Conservation (phyloP, 2,113 vertebrate genomes). For the Pavo muticus region DNA sequence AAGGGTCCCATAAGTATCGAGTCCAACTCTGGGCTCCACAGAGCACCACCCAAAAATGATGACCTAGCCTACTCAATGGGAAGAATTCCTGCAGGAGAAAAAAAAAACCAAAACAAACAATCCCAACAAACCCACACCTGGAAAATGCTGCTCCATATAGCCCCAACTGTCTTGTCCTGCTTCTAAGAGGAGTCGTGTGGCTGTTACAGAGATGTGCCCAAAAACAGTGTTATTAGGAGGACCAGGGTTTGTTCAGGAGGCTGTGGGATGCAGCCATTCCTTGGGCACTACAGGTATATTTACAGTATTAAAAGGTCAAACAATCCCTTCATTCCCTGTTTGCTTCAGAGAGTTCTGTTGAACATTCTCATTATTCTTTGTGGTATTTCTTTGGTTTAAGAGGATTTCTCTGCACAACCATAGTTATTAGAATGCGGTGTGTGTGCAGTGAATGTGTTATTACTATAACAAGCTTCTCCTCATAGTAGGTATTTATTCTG, state of each 20-base stretch:
- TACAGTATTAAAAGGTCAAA: constrained; percentile 74
- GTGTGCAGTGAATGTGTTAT: constrained; percentile 48
- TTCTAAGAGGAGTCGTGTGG: not conserved
- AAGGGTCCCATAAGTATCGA: too few relatives aligned
- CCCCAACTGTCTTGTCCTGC: not conserved
- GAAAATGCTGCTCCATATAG: not conserved
- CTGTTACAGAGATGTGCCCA: not conserved
- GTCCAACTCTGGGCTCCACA: too few relatives aligned
- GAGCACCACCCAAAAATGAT: too few relatives aligned
- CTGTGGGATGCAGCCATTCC: constrained; percentile 42
- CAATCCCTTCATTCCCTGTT: constrained; percentile 51
- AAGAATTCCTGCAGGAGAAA: not conserved
- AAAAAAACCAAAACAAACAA: not conserved
- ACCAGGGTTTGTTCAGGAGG: constrained; percentile 41
- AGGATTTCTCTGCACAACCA: constrained; percentile 48
- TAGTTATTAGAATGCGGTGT: constrained; percentile 46
- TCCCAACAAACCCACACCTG: not conserved
- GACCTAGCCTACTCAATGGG: not conserved
- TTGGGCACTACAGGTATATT: constrained; percentile 44
- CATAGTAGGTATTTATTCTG: constrained; percentile 30
- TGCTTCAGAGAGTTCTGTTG: constrained; percentile 37
- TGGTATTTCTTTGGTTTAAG: constrained; percentile 56
- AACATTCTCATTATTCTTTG: constrained; percentile 46
- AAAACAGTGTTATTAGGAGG: not conserved
- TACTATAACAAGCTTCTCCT: constrained; percentile 48